A percentile compares a stretch with the other conserved stretches of the same genome.
These are phyloP conservation scores for Eolophus roseicapilla DNA, from an alignment of 2,113 vertebrate genomes.

Conservation along the genomic window DNA sequence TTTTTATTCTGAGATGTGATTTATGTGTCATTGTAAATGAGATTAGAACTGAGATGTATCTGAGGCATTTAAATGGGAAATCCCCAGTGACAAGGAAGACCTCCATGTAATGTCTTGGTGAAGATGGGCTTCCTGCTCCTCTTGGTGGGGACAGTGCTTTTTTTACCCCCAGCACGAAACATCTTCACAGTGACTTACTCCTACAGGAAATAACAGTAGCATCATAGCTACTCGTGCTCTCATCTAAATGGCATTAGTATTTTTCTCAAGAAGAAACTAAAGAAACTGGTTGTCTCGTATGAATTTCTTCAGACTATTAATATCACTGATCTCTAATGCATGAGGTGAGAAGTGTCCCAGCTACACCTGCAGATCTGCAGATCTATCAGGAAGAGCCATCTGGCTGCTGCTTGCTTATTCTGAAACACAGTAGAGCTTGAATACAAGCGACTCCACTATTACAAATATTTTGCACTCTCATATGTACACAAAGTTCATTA, in stretches of 20 bases:
- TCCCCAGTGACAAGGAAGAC: not conserved
- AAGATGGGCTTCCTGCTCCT: not conserved
- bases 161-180: not conserved
- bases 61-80: not conserved
- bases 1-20: not conserved
- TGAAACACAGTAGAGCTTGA: not conserved
- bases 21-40: not conserved
- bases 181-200: not conserved
- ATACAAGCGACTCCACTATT: not conserved
- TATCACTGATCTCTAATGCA: not conserved
- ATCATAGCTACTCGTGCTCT: rapidly evolving
- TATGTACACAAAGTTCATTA: not conserved
- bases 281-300: not conserved
- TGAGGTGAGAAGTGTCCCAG: not conserved
- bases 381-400: not conserved
- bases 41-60: not conserved
- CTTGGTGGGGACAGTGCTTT: not conserved
- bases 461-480: not conserved
- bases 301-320: not conserved
- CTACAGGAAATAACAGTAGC: not conserved
- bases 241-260: not conserved
- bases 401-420: not conserved
- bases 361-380: not conserved
- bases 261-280: not conserved
- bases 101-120: not conserved